phyloP scores from a whole-genome alignment of 2,113 vertebrate genomes.

The Leptobrachium leishanense region DNA sequence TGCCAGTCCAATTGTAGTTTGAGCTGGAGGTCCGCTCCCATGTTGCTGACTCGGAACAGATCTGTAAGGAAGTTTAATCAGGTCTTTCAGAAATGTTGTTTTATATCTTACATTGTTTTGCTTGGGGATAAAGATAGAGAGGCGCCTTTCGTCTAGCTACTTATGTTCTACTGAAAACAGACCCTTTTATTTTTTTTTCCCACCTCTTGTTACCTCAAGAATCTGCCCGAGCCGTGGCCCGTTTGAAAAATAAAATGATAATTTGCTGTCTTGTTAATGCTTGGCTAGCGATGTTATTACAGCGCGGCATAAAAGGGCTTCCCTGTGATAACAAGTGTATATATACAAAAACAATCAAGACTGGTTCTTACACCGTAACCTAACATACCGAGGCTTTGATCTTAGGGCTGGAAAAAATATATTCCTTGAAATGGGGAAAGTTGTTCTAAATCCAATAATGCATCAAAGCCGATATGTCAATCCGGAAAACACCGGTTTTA shows the following conservation, averaged over 20 bases:
- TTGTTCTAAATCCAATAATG: slow-evolving; percentile 54
- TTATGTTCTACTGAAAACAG: slow-evolving; percentile 58
- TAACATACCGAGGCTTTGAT: slow-evolving; percentile 61
- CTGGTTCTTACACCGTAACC: slow-evolving; percentile 52
- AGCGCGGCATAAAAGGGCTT: slow-evolving; percentile 52
- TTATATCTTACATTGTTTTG: slow-evolving; percentile 53
- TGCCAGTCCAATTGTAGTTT: background rate
- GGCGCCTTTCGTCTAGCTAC: slow-evolving; percentile 51
- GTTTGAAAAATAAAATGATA: slow-evolving; percentile 49
- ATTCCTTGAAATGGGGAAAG: slow-evolving; percentile 60
- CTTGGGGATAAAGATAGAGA: slow-evolving; percentile 58
- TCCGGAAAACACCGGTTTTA: slow-evolving; percentile 17
- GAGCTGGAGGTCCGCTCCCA: slow-evolving; percentile 16
- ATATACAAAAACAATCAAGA: slow-evolving; percentile 58
- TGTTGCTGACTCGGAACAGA: slow-evolving; percentile 19
- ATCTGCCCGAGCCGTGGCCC: background rate
- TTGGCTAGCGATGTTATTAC: slow-evolving; percentile 56
- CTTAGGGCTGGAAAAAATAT: slow-evolving; percentile 58
- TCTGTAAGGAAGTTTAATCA: slow-evolving; percentile 36
- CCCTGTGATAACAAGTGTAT: slow-evolving; percentile 60
- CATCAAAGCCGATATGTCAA: slow-evolving; percentile 52
- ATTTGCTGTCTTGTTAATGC: slow-evolving; percentile 58
- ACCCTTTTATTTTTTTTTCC: slow-evolving; percentile 17
- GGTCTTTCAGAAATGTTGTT: slow-evolving; percentile 51
- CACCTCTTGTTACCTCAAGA: slow-evolving; percentile 39